Percentiles rank a stretch among this genome's conserved stretches.
phyloP scores from a whole-genome alignment of 2,888 invertebrate species.

The Macaria liturata region DNA sequence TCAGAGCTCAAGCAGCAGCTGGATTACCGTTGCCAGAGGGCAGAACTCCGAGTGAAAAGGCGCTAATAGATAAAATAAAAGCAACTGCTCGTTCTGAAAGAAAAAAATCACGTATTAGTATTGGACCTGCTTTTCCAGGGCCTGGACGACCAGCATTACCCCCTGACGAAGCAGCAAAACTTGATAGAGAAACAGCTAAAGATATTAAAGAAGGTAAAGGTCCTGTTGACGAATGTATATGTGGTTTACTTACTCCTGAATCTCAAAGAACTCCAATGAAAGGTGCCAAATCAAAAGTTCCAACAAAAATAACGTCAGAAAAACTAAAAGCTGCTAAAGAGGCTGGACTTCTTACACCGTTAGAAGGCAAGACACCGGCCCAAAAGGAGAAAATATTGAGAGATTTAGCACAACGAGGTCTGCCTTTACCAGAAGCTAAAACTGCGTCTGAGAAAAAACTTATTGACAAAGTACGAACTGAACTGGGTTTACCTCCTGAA shows the following conservation, averaged over 20 bases:
- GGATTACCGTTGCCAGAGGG: conserved; percentile 45
- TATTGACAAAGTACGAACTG: conserved; percentile 35
- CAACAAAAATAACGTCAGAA: conserved; percentile 29
- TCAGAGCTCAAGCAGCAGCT: conserved; percentile 33
- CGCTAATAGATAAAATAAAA: conserved; percentile 27
- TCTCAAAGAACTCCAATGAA: conserved; percentile 21
- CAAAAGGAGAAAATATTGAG: conserved; percentile 45
- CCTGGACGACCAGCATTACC: conserved; percentile 14
- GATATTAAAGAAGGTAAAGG: conserved; percentile 40
- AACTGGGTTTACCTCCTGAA: conserved; percentile 45
- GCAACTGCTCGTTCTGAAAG: conserved; percentile 1
- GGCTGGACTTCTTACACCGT: conserved; percentile 41
- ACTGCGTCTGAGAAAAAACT: conserved; percentile 43
- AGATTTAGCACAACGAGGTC: conserved; percentile 32
- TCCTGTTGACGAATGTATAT: conserved; percentile 43
- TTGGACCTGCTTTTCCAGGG: conserved; percentile 17
- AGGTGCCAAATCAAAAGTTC: not conserved
- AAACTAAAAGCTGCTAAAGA: conserved; percentile 42
- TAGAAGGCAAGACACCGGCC: conserved; percentile 39
- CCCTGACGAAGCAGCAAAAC: conserved; percentile 24
- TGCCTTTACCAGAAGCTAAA: conserved; percentile 43
- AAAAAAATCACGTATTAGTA: not conserved
- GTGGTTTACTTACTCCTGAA: conserved; percentile 37
- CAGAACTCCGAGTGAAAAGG: conserved; percentile 35
- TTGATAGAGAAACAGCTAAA: conserved; percentile 33